Evolutionary conservation across 2,888 invertebrate species (phyloP).

Genomic region (Erebia aethiops): DNA sequence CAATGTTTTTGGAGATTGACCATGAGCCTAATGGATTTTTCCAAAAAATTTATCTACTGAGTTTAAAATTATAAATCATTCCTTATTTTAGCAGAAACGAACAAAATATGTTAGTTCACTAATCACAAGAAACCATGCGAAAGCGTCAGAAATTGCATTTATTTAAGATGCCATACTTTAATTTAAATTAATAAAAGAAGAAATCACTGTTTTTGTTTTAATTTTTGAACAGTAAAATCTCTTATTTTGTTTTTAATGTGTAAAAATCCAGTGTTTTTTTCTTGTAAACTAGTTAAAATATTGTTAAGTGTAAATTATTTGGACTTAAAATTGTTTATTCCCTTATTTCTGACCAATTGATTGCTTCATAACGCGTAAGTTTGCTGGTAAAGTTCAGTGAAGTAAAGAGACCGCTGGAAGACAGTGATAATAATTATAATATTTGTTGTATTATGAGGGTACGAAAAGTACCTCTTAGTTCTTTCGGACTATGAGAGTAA

Average conservation of each 20-base stretch:
- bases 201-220: slow-evolving; percentile 10
- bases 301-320: slow-evolving; percentile 29
- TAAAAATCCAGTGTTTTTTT: slow-evolving; percentile 15
- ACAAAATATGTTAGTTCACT: background rate
- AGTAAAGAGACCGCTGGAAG: too few relatives aligned
- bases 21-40: background rate
- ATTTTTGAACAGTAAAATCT: background rate
- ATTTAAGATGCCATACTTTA: slow-evolving; percentile 20
- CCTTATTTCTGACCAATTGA: slow-evolving; percentile 13
- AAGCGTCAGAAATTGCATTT: slow-evolving; percentile 4
- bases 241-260: slow-evolving; percentile 12
- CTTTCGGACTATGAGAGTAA: too few relatives aligned
- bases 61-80: too few relatives aligned
- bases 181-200: background rate
- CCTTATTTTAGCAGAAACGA: background rate
- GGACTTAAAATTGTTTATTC: slow-evolving; percentile 20
- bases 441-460: too few relatives aligned
- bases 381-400: too few relatives aligned
- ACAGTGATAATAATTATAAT: too few relatives aligned
- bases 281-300: slow-evolving; percentile 15
- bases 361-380: background rate
- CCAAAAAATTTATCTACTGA: background rate
- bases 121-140: background rate
- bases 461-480: too few relatives aligned
- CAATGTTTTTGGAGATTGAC: background rate